Percentiles rank a stretch among this genome's conserved stretches.
phyloP scores from a whole-genome alignment of 2,113 vertebrate genomes.

The Ailuropoda melanoleuca region DNA sequence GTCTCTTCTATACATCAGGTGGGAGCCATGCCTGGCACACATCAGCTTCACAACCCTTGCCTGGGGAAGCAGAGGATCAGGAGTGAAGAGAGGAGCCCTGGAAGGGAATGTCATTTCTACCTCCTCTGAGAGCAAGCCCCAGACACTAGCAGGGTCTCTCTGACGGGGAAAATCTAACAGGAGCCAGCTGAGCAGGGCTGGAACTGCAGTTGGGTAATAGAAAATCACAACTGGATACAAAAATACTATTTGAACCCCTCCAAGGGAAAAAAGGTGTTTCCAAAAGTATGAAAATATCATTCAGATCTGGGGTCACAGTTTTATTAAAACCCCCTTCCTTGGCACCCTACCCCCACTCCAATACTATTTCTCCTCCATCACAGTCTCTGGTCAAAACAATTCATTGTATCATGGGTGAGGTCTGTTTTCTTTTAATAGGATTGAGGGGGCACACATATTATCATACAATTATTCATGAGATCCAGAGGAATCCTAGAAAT shows the following conservation, averaged over 20 bases:
- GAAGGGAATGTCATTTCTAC: accelerated
- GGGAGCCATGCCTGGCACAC: neutral
- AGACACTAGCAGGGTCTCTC: neutral
- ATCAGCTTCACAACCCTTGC: neutral
- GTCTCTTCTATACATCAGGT: neutral
- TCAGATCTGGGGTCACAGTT: neutral
- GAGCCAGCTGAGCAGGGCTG: neutral
- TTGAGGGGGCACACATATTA: accelerated
- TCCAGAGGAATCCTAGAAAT: neutral
- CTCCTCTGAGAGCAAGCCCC: neutral
- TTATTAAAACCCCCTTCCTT: neutral
- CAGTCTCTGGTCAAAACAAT: neutral
- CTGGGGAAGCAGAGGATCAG: neutral
- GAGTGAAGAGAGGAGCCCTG: neutral
- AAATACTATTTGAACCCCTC: neutral
- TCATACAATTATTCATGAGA: neutral
- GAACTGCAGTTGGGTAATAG: neutral
- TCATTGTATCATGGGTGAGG: neutral
- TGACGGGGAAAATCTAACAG: neutral
- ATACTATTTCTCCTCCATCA: neutral
- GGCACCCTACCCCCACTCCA: accelerated
- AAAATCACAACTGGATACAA: neutral
- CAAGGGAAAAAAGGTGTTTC: neutral
- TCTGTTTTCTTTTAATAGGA: neutral
- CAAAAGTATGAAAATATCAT: neutral